Evolutionary conservation across 1,140 invertebrate genomes (phyloP), one percentile per base, ranked within the genome.

Genomic region (Hylaeus volcanicus): DNA sequence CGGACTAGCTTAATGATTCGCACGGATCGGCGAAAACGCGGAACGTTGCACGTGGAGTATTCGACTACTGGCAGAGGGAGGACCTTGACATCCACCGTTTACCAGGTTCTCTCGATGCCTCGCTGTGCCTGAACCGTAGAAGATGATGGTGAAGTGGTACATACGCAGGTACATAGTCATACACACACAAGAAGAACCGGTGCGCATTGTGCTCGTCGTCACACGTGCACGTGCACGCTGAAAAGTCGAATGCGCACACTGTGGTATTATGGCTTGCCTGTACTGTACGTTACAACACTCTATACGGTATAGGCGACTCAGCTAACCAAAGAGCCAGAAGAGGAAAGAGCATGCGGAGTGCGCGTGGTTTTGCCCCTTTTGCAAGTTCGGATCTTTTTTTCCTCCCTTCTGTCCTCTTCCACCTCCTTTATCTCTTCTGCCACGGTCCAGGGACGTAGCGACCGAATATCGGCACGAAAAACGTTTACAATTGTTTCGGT

Each of bases 311-410:
- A 69, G 60, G 15, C 6, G 53, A 45, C 6, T 43, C 51, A 41
- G 64, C 37, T 71, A 53, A 72, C 56, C 73, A 26, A 76, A 14
- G 26, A 61, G 26, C n/a, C 14, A 58, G 81, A 83, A 63, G 85
- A 72, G 41, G 80, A 64, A 39, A 75, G 76, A 76, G 64, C 75
- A 72, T 51, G 39, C 56, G 43, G 68, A 72, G 65, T 51, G 55
- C 68, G 71, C 70, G 73, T 65, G 72, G 74, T 88, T 87, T 85
- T 82, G 71, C 77, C 87, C 75, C 84, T 85, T 85, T 84, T 88
- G 82, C 84, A 78, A 84, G 79, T 73, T 86, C 81, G 78, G 74
- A 74, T 65, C 74, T 83, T 84, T 87, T 86, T 66, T 60, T 69
- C 39, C 51, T 60, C 73, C 60, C 64, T 72, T 74, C 64, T 68